phyloP scores from a whole-genome alignment of 1,140 invertebrate species.

The Drosophila guanche region DNA sequence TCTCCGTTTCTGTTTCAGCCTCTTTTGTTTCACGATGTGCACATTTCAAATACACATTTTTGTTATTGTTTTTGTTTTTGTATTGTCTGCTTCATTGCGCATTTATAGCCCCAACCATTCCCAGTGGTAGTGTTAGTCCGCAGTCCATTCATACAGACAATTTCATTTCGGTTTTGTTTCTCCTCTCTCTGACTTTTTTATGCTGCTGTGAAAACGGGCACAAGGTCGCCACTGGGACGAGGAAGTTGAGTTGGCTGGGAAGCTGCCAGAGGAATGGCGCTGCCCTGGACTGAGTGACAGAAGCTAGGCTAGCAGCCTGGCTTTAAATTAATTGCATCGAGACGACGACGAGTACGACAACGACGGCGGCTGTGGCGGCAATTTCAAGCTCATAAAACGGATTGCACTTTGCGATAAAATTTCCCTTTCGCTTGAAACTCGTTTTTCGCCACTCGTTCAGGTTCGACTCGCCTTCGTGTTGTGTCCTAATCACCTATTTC shows the following conservation, averaged over 20 bases:
- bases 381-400: slow-evolving; percentile 51
- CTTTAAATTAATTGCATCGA: slow-evolving; percentile 66
- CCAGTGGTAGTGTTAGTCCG: slow-evolving; percentile 6
- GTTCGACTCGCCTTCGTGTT: neutral
- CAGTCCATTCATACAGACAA: slow-evolving; percentile 55
- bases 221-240: slow-evolving; percentile 58
- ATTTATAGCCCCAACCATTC: slow-evolving; percentile 53
- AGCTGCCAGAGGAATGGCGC: slow-evolving; percentile 24
- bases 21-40: slow-evolving; percentile 62
- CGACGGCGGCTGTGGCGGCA: slow-evolving; percentile 24
- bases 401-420: slow-evolving; percentile 63
- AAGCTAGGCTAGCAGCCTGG: slow-evolving; percentile 14
- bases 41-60: slow-evolving; percentile 65
- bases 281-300: slow-evolving; percentile 23
- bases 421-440: slow-evolving; percentile 73
- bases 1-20: slow-evolving; percentile 29
- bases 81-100: slow-evolving; percentile 59
- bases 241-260: slow-evolving; percentile 58
- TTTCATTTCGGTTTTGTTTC: slow-evolving; percentile 54
- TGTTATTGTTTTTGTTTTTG: neutral
- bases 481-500: slow-evolving; percentile 75
- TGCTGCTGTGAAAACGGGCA: slow-evolving; percentile 66
- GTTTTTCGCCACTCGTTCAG: slow-evolving; percentile 39
- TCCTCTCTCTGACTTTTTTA: slow-evolving; percentile 29
- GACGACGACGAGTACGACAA: slow-evolving; percentile 24